Percentiles rank a stretch among this genome's conserved stretches.
Evolutionary conservation across 2,888 invertebrate genomes (phyloP).

Genomic region (Panzeria rudis): DNA sequence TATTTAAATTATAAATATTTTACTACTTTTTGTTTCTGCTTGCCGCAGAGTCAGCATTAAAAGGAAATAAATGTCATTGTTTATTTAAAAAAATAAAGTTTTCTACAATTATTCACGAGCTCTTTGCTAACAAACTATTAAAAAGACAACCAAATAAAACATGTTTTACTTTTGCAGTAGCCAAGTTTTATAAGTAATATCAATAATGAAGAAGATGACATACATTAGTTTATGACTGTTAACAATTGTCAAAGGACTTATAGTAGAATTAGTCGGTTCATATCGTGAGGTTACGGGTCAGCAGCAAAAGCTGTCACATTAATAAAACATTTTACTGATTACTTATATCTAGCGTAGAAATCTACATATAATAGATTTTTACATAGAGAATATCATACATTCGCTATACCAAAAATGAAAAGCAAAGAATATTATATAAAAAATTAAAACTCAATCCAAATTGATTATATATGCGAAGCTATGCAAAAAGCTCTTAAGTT

Average conservation of each 20-base stretch:
- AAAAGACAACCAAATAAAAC: constrained; percentile 22
- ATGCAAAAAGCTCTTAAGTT: too few relatives aligned
- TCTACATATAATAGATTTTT: too few relatives aligned
- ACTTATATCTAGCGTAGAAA: too few relatives aligned
- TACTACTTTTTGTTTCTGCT: not conserved
- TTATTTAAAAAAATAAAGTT: constrained; percentile 30
- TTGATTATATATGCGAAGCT: too few relatives aligned
- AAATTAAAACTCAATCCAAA: too few relatives aligned
- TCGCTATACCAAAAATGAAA: too few relatives aligned
- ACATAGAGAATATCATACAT: too few relatives aligned
- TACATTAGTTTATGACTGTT: constrained; percentile 46
- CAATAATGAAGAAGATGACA: constrained; percentile 23
- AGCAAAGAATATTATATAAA: too few relatives aligned
- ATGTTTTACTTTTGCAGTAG: not conserved
- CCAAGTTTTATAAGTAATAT: constrained; percentile 22
- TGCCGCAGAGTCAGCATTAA: constrained; percentile 6
- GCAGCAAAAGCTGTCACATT: too few relatives aligned
- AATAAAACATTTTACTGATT: too few relatives aligned
- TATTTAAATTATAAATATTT: too few relatives aligned
- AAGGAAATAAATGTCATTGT: constrained; percentile 31
- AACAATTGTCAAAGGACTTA: constrained; percentile 34
- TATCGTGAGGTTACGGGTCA: too few relatives aligned
- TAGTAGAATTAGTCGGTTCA: not conserved
- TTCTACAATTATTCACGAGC: constrained; percentile 33
- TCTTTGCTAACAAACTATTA: constrained; percentile 34